Percentiles rank a stretch among this genome's conserved stretches.
Conservation (phyloP, 2,113 vertebrate species). For the Siniperca knerii region DNA sequence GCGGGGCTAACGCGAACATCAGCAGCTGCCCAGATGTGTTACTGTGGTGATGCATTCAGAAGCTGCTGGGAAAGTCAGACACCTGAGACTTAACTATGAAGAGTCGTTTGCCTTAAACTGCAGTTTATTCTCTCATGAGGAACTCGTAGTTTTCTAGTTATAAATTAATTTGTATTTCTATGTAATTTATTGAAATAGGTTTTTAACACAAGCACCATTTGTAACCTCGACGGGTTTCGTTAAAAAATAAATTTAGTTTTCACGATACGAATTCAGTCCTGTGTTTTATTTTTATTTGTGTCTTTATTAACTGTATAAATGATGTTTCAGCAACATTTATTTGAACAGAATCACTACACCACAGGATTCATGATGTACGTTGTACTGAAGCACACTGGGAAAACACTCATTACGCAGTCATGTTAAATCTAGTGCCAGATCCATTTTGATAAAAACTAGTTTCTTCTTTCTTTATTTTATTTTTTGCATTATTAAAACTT, state of each 20-base stretch:
- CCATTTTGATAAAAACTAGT: no score
- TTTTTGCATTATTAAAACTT: no score
- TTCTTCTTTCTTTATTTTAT: no score
- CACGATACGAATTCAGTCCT: neutral
- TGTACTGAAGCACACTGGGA: no score
- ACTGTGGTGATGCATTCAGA: constrained; percentile 6
- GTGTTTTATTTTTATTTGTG: neutral
- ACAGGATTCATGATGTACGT: no score
- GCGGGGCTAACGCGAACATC: no score
- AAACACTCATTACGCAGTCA: no score
- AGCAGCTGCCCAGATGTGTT: no score
- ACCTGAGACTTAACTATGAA: no score
- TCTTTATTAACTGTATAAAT: neutral
- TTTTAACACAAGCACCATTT: neutral
- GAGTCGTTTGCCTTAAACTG: neutral
- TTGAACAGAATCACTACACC: neutral
- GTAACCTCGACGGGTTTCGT: neutral
- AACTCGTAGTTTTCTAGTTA: neutral
- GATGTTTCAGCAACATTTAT: neutral
- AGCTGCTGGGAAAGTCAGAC: neutral
- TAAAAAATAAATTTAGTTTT: neutral
- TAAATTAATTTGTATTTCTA: constrained; percentile 10
- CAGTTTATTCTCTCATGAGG: neutral
- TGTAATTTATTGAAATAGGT: constrained; percentile 45
- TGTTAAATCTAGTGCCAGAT: no score